These are phyloP conservation scores for Enteromius mattozi DNA, from an alignment of 2,797 vertebrate genomes.

Conservation along the genomic window DNA sequence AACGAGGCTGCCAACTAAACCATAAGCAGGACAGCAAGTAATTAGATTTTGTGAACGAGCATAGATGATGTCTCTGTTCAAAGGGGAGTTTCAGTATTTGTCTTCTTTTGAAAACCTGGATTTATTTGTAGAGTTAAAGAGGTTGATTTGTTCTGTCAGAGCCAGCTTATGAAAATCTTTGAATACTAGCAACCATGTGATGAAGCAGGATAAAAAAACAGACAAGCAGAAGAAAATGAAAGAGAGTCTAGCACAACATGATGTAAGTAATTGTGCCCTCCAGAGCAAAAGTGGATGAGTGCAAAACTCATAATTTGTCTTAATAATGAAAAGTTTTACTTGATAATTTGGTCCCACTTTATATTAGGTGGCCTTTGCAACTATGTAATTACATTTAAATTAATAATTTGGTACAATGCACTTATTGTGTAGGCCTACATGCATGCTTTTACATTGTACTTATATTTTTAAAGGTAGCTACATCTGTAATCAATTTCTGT, in stretches of 20 bases:
- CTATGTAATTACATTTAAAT: no score
- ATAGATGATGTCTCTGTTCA: not conserved
- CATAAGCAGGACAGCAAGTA: not conserved
- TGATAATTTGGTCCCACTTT: not conserved
- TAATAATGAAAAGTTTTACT: not conserved
- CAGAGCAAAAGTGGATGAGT: not conserved
- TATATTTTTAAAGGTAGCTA: no score
- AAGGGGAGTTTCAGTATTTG: not conserved
- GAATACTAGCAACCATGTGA: not conserved
- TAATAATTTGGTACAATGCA: no score
- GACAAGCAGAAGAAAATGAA: not conserved
- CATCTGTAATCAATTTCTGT: no score
- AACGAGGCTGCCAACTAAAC: not conserved
- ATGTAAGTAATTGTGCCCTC: not conserved
- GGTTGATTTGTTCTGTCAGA: not conserved
- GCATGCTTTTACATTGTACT: no score
- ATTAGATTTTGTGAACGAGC: not conserved
- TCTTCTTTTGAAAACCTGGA: not conserved
- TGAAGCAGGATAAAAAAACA: not conserved
- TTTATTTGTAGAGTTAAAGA: not conserved
- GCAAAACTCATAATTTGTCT: not conserved
- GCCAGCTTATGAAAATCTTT: not conserved
- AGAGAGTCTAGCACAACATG: not conserved
- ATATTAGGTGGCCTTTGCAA: no score
- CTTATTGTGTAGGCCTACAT: no score